Evolutionary conservation across 1,140 invertebrate genomes (phyloP), one percentile per base, ranked within the genome.

Genomic region (Bradysia coprophila): DNA sequence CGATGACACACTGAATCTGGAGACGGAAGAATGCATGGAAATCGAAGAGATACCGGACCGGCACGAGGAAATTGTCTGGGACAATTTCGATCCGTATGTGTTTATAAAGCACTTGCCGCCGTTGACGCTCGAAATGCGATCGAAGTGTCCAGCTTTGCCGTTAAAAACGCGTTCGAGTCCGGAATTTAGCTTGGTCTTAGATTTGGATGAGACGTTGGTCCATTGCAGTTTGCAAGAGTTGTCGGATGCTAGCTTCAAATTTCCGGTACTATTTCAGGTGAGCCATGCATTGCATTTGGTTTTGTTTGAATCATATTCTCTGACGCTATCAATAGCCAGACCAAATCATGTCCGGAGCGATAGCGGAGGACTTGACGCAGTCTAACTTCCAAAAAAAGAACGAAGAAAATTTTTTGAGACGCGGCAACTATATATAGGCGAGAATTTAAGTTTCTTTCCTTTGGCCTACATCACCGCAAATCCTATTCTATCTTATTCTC

Each of bases 201-300:
- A 73, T 53, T 50, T 73, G 23, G 92, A 96, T 66, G 92, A 97
- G 67, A 97, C 92, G 0, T 57, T 97, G 44, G 92, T 96, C 1
- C 92, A 97, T 57, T 97, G 92, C 60, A 92, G 87, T 55, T 67
- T 96, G 10, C 84, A 88, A 54, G 86, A 94, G 65, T 61, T 96
- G 38, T 76, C 84, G 1, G 90, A 94, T 63, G 89, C 91, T 1
- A 81, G 83, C 43, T 90, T 96, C 60, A 78, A 83, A 49, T 95
- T 97, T 65, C 89, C 90, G 10, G 91, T 97, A 19, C 71, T 87
- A 28, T 95, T 95, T 64, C 89, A 95, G 65, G 86, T 45, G 38
- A 28, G 21, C 24, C 24, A 28, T 13, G 13, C 24, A 28, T n/a
- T n/a, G n/a, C n/a, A n/a, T n/a, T n/a, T n/a, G 19, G 19, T 41